These are phyloP conservation scores for Kryphioiulus occultus DNA, from an alignment of 2,888 invertebrate species.

Conservation along the genomic window DNA sequence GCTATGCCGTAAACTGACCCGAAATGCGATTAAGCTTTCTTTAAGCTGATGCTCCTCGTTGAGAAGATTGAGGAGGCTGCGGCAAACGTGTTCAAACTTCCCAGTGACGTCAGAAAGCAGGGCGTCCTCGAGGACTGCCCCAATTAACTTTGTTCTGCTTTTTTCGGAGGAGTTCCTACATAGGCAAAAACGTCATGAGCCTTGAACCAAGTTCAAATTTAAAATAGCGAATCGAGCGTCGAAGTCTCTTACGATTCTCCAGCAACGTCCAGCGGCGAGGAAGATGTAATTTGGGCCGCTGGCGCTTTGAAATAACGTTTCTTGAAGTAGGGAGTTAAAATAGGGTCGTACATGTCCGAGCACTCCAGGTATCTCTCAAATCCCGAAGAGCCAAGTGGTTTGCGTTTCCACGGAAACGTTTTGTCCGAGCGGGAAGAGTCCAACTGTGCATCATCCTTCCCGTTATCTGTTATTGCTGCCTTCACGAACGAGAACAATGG, in stretches of 20 bases:
- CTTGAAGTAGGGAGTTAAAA: not conserved
- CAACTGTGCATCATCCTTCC: not conserved
- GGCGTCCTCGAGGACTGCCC: not conserved
- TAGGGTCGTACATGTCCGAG: not conserved
- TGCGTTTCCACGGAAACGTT: too few relatives aligned
- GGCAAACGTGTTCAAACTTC: slow-evolving; percentile 42
- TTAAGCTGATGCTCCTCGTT: slow-evolving; percentile 64
- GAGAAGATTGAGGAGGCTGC: slow-evolving; percentile 60
- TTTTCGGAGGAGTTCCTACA: not conserved
- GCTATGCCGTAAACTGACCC: slow-evolving; percentile 55
- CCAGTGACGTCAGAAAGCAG: not conserved
- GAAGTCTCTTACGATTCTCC: not conserved
- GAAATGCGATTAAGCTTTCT: slow-evolving; percentile 65
- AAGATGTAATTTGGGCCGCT: not conserved
- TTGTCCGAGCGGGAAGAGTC: too few relatives aligned
- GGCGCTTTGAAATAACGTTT: not conserved
- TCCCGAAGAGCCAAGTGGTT: not conserved
- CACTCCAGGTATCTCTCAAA: not conserved
- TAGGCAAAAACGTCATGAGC: too few relatives aligned
- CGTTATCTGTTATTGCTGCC: not conserved
- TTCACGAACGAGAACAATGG: not conserved
- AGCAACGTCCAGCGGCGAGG: not conserved
- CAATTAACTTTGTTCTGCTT: not conserved
- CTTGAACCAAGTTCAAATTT: too few relatives aligned
- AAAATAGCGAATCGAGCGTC: too few relatives aligned